phyloP scores from a whole-genome alignment of 2,797 vertebrate species.

The Dipus sagitta region DNA sequence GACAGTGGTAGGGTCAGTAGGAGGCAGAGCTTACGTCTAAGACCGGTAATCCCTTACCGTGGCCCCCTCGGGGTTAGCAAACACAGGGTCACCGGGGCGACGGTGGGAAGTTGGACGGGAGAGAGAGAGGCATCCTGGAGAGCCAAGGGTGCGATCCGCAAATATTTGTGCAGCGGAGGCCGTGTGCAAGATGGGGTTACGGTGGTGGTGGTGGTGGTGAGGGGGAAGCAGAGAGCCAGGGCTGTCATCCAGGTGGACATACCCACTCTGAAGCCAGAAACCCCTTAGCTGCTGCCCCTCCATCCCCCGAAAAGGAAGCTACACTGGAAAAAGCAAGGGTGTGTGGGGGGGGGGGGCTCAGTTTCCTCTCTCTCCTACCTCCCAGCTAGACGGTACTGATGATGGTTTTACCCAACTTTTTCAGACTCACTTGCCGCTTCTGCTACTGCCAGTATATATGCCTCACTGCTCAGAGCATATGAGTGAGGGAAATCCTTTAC shows the following conservation, averaged over 20 bases:
- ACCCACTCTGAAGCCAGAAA: neutral
- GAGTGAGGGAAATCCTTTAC: rapidly evolving
- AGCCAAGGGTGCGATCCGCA: neutral
- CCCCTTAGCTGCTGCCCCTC: too few species aligned
- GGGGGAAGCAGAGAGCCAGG: neutral
- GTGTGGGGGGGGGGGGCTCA: too few species aligned
- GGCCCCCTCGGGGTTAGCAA: neutral
- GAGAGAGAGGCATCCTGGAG: neutral
- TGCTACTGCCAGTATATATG: neutral
- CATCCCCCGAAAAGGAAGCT: too few species aligned
- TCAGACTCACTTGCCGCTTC: neutral
- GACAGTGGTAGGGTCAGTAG: neutral
- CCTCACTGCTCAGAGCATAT: neutral
- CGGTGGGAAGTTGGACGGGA: neutral
- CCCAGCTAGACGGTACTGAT: neutral
- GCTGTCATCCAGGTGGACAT: neutral
- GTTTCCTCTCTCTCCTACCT: neutral
- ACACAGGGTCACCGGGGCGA: slow-evolving; percentile 55
- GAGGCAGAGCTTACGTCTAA: neutral
- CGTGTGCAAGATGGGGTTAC: neutral
- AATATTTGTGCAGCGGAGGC: slow-evolving; percentile 1
- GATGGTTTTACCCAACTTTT: neutral
- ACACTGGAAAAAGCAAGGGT: too few species aligned
- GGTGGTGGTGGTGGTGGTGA: rapidly evolving
- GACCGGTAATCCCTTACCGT: neutral